Base-by-base conservation (phyloP, 2,888 invertebrate species). In the Erannis defoliaria region DNA sequence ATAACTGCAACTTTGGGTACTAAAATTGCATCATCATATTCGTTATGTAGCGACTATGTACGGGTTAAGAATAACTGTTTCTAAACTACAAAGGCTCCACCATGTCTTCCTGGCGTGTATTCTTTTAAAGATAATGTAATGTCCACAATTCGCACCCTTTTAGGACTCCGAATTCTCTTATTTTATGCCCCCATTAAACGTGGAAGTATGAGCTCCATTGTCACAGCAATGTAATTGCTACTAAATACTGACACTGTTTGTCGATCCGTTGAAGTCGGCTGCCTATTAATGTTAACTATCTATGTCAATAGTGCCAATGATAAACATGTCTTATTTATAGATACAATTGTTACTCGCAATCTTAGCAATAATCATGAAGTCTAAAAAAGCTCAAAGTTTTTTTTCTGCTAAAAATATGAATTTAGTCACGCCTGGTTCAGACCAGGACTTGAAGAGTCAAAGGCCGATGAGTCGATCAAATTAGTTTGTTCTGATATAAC, bases 281-380 rank as follows among this genome's bases (percentile, higher is more conserved):
- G 40, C n/a, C n/a, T n/a, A n/a, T n/a, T n/a, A n/a, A n/a, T 48
- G 40, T 40, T 46, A 48, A 48, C 19, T 37, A 49, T 53, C 40
- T 23, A 54, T 35, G 46, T 38, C 50, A 50, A 57, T 37, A 49
- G 35, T 31, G 46, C 35, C n/a, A 42, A 43, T 49, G 48, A 53
- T 53, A 21, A 16, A 16, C 35, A 26, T 45, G 18, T n/a, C 23
- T 12, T 9, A 43, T 35, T 35, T 37, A 21, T 37, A 35, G 35
- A 42, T 6, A 21, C 19, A 35, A 1, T 19, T 21, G 33, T 35
- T 33, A 48, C 31, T 16, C 2, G 19, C n/a, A 19, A 5, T 19
- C 19, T 2, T 14, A 6, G 6, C n/a, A 18, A 19, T 16, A 4
- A 16, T 16, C 5, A 16, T 16, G 14, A 16, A 37, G n/a, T 26